phyloP scores from a whole-genome alignment of 2,888 invertebrate genomes.

The Tuta absoluta region DNA sequence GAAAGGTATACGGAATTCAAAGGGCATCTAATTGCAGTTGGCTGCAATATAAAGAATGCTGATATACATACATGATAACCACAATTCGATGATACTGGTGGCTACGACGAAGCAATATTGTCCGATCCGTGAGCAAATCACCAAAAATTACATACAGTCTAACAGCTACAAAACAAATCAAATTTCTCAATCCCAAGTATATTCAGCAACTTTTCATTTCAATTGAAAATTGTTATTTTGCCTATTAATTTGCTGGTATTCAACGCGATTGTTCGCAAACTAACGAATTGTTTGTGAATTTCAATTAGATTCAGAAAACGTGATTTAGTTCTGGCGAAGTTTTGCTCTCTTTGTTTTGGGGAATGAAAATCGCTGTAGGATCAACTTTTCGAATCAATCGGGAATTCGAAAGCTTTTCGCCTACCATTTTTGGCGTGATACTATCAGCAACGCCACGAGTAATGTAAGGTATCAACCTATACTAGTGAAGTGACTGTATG shows the following conservation, averaged over 20 bases:
- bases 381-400: slow-evolving; percentile 2
- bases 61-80: too few species aligned
- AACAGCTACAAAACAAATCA: neutral
- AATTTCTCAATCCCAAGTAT: neutral
- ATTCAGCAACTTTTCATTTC: neutral
- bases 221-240: slow-evolving; percentile 14
- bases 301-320: slow-evolving; percentile 15
- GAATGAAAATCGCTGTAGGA: slow-evolving; percentile 12
- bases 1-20: too few species aligned
- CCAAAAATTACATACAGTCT: too few species aligned
- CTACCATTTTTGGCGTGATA: neutral
- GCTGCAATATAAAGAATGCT: too few species aligned
- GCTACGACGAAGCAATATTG: too few species aligned
- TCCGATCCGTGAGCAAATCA: too few species aligned
- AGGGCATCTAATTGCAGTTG: too few species aligned
- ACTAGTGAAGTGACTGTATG: too few species aligned
- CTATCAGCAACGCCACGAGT: too few species aligned
- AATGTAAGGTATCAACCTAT: too few species aligned
- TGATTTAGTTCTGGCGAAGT: slow-evolving; percentile 6
- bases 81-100: too few species aligned
- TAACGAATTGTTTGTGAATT: slow-evolving; percentile 18
- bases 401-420: neutral
- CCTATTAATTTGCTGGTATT: slow-evolving; percentile 5
- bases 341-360: slow-evolving; percentile 13
- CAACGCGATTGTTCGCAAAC: slow-evolving; percentile 12